These are phyloP conservation scores for Luscinia luscinia DNA, from an alignment of 2,797 vertebrate species.

Conservation along the genomic window DNA sequence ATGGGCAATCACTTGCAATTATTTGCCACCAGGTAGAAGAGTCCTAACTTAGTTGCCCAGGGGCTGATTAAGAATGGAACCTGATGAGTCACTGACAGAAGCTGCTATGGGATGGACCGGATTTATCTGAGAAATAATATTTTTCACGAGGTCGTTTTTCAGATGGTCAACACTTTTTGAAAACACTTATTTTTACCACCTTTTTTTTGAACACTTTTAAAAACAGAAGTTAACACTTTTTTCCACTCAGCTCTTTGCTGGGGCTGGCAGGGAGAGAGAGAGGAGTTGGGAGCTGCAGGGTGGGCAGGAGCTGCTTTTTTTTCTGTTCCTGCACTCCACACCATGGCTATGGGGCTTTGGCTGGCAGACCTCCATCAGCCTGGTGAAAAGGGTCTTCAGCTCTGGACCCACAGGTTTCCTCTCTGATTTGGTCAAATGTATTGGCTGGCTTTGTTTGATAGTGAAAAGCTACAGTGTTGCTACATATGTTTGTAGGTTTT, in stretches of 20 bases:
- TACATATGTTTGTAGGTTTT: not conserved
- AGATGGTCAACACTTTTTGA: not conserved
- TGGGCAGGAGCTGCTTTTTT: not conserved
- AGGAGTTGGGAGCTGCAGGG: not conserved
- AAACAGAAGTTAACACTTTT: not conserved
- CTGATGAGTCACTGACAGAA: not conserved
- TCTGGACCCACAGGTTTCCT: not conserved
- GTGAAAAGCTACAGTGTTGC: not conserved
- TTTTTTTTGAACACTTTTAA: not conserved
- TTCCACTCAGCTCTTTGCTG: not conserved
- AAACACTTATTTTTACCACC: not conserved
- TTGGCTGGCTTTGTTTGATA: not conserved
- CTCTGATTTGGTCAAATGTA: not conserved
- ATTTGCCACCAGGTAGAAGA: not conserved
- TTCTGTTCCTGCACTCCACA: not conserved
- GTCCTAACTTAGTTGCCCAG: not conserved
- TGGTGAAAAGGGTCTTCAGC: not conserved
- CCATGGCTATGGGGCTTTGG: not conserved
- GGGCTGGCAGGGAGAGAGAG: accelerated
- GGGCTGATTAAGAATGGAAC: not conserved
- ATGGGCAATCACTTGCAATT: not conserved
- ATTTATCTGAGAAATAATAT: not conserved
- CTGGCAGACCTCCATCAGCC: not conserved
- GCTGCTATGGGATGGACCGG: not conserved
- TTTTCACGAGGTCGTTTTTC: not conserved